These are phyloP conservation scores for Motacilla alba DNA, from an alignment of 2,113 vertebrate species.

Conservation along the genomic window DNA sequence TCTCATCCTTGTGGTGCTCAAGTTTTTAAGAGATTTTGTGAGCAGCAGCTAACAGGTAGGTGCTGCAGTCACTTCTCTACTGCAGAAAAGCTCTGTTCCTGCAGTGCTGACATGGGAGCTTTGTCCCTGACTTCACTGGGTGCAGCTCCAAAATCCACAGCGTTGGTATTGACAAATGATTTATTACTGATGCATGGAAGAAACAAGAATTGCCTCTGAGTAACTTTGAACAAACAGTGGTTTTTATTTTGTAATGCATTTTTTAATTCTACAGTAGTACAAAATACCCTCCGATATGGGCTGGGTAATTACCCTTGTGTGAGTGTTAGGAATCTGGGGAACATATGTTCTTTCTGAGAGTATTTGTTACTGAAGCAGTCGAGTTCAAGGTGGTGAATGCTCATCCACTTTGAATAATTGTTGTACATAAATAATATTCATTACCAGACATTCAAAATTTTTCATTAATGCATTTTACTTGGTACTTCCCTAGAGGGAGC, in stretches of 20 bases:
- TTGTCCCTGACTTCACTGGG: neutral
- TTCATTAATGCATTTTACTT: conserved; percentile 59
- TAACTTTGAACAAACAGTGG: neutral
- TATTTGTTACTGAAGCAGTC: conserved; percentile 45
- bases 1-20: neutral
- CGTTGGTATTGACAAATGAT: neutral
- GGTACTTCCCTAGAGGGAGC: conserved; percentile 35
- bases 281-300: neutral
- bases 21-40: neutral
- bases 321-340: neutral
- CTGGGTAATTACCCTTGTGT: neutral
- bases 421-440: conserved; percentile 54
- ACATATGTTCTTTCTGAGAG: conserved; percentile 15
- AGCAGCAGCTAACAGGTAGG: neutral
- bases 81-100: neutral
- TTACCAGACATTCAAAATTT: conserved; percentile 30
- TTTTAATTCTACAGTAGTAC: neutral
- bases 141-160: neutral
- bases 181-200: neutral
- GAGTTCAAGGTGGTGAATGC: conserved; percentile 20
- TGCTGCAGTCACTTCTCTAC: neutral
- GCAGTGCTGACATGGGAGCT: neutral
- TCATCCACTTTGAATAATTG: conserved; percentile 50
- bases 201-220: neutral
- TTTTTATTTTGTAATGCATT: neutral